Evolutionary conservation across 2,888 invertebrate genomes (phyloP).

Genomic region (Neuroscelio doddi): DNA sequence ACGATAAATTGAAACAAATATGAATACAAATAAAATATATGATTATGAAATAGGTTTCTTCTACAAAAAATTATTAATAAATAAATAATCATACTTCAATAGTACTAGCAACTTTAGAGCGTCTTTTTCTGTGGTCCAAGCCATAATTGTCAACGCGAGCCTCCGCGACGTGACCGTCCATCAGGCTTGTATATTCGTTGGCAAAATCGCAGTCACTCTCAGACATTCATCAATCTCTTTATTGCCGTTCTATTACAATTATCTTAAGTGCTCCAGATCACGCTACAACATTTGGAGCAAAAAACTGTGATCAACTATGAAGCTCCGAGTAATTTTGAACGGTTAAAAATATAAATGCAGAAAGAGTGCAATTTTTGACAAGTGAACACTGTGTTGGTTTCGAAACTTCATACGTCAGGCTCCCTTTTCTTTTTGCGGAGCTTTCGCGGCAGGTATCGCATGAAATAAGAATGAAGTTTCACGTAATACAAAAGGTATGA

Average conservation of each 20-base stretch:
- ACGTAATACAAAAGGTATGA: background rate
- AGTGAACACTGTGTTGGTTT: too few species aligned
- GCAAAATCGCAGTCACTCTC: slow-evolving; percentile 77
- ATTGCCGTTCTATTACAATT: background rate
- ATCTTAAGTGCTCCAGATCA: background rate
- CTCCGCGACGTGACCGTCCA: slow-evolving; percentile 88
- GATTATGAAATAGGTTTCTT: background rate
- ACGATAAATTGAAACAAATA: slow-evolving; percentile 1
- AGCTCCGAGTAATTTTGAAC: background rate
- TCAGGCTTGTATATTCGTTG: slow-evolving; percentile 86
- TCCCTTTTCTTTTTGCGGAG: background rate
- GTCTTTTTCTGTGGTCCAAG: slow-evolving; percentile 74
- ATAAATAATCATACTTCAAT: slow-evolving; percentile 66
- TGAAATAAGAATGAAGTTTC: background rate
- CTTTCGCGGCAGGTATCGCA: background rate
- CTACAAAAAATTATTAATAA: too few species aligned
- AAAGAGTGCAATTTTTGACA: too few species aligned
- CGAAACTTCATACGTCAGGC: background rate
- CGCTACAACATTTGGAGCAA: background rate
- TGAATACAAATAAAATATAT: background rate
- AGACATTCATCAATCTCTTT: slow-evolving; percentile 70
- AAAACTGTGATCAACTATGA: background rate
- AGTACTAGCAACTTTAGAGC: slow-evolving; percentile 71
- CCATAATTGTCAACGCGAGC: slow-evolving; percentile 74
- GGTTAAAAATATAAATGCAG: too few species aligned